phyloP scores from a whole-genome alignment of 2,888 invertebrate species.

The Drosophila neonasuta region DNA sequence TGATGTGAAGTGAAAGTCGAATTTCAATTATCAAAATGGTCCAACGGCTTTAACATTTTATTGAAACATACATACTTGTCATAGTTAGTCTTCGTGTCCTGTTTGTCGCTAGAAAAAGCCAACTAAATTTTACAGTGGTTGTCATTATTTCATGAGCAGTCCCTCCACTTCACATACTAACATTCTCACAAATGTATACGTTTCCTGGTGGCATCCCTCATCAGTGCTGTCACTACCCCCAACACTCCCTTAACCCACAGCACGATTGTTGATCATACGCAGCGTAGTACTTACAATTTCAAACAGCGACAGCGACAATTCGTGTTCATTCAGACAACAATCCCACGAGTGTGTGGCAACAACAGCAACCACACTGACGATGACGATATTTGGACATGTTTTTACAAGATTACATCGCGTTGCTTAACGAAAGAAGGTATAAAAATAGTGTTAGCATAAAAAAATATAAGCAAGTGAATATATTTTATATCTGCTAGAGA shows the following conservation, averaged over 20 bases:
- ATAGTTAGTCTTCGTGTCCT: slow-evolving; percentile 18
- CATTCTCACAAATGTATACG: neutral
- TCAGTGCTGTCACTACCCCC: neutral
- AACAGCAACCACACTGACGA: slow-evolving; percentile 30
- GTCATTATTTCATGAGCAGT: slow-evolving; percentile 70
- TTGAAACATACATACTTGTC: slow-evolving; percentile 4
- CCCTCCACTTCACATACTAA: slow-evolving; percentile 11
- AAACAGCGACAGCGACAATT: slow-evolving; percentile 53
- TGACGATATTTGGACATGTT: slow-evolving; percentile 48
- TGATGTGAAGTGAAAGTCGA: neutral
- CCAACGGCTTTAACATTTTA: neutral
- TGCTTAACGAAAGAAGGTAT: neutral
- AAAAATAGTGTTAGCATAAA: no score
- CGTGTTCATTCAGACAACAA: slow-evolving; percentile 45
- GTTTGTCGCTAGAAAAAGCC: slow-evolving; percentile 65
- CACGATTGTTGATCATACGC: slow-evolving; percentile 72
- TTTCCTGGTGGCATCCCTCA: neutral
- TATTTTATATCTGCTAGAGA: no score
- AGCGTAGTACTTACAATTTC: slow-evolving; percentile 74
- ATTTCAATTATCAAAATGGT: neutral
- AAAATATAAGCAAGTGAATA: neutral
- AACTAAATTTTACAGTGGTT: slow-evolving; percentile 72
- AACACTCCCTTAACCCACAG: slow-evolving; percentile 19
- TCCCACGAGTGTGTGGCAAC: slow-evolving; percentile 21
- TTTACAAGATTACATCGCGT: slow-evolving; percentile 27